Base-by-base conservation (phyloP, 1,140 invertebrate genomes). In the Formica exsecta region DNA sequence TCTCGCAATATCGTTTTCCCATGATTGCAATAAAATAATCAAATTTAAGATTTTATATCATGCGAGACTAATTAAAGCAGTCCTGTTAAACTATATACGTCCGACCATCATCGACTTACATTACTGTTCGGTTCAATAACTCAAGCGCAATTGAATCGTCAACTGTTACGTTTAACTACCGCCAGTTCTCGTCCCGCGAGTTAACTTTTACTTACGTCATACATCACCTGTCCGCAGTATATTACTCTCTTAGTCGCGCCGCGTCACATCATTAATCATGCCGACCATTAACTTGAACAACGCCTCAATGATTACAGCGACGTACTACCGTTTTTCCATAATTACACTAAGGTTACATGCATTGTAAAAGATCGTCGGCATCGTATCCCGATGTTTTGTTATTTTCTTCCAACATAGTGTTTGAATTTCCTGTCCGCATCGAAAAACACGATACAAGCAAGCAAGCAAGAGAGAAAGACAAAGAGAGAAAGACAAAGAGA, bases 231-330 rank as follows among this genome's bases (percentile, higher is more conserved):
- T 57, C 25, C 25, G 38, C 73, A 29, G 66, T 73, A 61, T 73
- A 81, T 81, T 81, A 81, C 66, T 81, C 36, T 59, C 25, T 81
- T 32, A 61, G 36, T 44, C 51, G 19, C 59, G 79, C 66, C 66
- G 66, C 66, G 54, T 44, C 61, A 44, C 68, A 62, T 83, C 79
- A 83, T 83, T 87, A 75, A 87, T 88, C 87, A 75, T 77, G 54
- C 64, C 36, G 59, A 36, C 68, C 79, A 62, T 83, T 83, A 83
- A 62, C 79, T 83, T 41, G 79, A 19, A 62, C 79, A 61, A 83
- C 79, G 79, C 68, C 79, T 62, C 79, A 83, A 83, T 74, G 79
- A 83, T 83, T 73, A 83, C 79, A 71, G 71, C 54, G 51, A 74
- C 54, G 79, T 73, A 61, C 66, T 32, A 25, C 79, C 48, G 57